Conservation (phyloP, 2,888 invertebrate species). For the Dichetophora obliterata region DNA sequence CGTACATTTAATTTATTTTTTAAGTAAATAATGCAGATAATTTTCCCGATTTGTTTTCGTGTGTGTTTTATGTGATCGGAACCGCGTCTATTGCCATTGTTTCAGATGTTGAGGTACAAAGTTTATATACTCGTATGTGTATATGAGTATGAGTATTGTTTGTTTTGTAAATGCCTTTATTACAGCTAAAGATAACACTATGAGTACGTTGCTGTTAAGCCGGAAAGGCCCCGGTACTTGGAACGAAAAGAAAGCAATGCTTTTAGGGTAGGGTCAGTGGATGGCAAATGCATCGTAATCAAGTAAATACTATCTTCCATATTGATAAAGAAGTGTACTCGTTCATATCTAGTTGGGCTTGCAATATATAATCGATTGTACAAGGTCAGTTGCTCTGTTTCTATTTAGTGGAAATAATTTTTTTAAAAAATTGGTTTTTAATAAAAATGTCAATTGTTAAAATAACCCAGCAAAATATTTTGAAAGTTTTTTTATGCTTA, state of each 20-base stretch:
- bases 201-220: conserved; percentile 14
- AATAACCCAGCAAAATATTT: no score
- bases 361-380: conserved; percentile 61
- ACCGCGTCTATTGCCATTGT: conserved; percentile 5
- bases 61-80: not conserved
- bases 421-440: no score
- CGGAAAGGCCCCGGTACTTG: conserved; percentile 37
- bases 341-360: conserved; percentile 40
- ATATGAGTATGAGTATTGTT: conserved; percentile 6
- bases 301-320: conserved; percentile 18
- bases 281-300: not conserved
- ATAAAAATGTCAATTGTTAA: no score
- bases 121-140: not conserved
- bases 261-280: conserved; percentile 46
- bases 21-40: conserved; percentile 31
- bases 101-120: conserved; percentile 8
- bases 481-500: no score
- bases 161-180: conserved; percentile 22
- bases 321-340: conserved; percentile 15
- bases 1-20: conserved; percentile 21
- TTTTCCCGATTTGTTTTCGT: conserved; percentile 4
- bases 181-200: conserved; percentile 3
- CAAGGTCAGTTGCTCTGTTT: conserved; percentile 61
- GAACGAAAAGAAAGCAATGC: conserved; percentile 33
- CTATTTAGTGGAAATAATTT: not conserved